Base-by-base conservation (phyloP, 2,113 vertebrate genomes). In the Proterorhinus semilunaris region DNA sequence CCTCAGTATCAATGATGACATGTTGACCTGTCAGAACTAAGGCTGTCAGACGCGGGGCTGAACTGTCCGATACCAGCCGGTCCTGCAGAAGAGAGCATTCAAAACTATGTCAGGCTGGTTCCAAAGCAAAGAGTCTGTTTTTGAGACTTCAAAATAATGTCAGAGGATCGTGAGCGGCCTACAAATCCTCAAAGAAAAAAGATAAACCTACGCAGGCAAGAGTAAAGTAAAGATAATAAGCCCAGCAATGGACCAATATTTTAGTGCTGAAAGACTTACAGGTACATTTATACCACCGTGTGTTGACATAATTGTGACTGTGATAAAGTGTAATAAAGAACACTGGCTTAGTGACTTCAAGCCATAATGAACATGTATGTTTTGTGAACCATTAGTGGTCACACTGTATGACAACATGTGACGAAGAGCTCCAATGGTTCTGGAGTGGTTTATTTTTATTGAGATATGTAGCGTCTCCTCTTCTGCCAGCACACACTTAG, bases 11-110 rank as follows among this genome's bases (percentile, higher is more conserved):
- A 0, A 21, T 89, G 49, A 76, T 74, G 2, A 66, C 76, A 46
- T 84, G 87, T 57, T 87, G 93, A 2, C 87, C 81, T 0, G 84
- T 92, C 50, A 99, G 85, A 44, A 97, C 36, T 7, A 94, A 89
- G 15, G 88, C 94, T 83, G 72, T 86, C 0, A 16, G 46, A 1
- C 15, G 64, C 16, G 54, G 64, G 1, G 8, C 44, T 36, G 68
- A 64, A 10, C 8, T 82, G 55, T 21, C 78, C 2, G 67, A 58
- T 27, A n/a, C 81, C 5, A 83, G 70, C 21, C 90, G 52, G 0
- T 91, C 76, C 95, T 96, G 70, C 73, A 69, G 73, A 82, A 62
- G 81, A 45, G 43, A 12, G 53, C 21, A 13, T 12, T 12, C n/a
- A 36, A 46, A n/a, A 68, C 12, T 36, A 5, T 12, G 58, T 43